Evolutionary conservation across 2,888 invertebrate species (phyloP).

Genomic region (Ormyrus pomaceus): DNA sequence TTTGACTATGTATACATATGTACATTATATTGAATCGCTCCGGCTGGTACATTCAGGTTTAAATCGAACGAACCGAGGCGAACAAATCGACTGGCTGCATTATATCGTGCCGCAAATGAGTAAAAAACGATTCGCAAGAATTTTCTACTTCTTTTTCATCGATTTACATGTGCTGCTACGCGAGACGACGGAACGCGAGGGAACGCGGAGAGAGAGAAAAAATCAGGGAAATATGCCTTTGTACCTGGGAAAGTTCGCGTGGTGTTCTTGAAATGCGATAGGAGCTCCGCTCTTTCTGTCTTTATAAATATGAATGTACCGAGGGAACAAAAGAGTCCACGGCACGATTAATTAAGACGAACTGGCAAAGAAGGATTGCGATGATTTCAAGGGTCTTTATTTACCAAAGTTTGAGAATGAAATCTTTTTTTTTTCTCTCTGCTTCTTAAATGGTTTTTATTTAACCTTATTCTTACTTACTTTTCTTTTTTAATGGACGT

Average conservation of each 20-base stretch:
- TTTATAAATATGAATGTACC: conserved; percentile 50
- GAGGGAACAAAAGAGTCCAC: conserved; percentile 56
- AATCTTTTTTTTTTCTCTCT: conserved; percentile 20
- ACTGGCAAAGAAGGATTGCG: conserved; percentile 16
- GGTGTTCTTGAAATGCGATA: conserved; percentile 33
- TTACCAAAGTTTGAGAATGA: conserved; percentile 40
- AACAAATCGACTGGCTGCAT: conserved; percentile 21
- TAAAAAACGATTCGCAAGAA: conserved; percentile 15
- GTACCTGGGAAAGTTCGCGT: conserved; percentile 35
- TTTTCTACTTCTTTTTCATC: neutral
- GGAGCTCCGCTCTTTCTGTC: neutral
- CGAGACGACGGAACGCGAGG: neutral
- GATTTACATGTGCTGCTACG: conserved; percentile 1
- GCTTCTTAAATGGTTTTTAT: conserved; percentile 24
- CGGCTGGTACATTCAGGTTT: conserved; percentile 74
- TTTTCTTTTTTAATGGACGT: conserved; percentile 12
- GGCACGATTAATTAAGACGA: conserved; percentile 52
- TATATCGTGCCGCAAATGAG: conserved; percentile 3
- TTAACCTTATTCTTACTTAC: conserved; percentile 43
- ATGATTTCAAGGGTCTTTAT: conserved; percentile 49
- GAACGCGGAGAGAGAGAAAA: conserved; percentile 10
- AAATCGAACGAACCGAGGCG: conserved; percentile 59
- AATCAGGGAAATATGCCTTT: conserved; percentile 36
- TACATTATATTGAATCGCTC: conserved; percentile 65
- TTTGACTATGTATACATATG: conserved; percentile 58